Percentiles rank a stretch among this genome's conserved stretches.
phyloP scores from a whole-genome alignment of 2,888 invertebrate genomes.

The Callyntrura guangdongensis region DNA sequence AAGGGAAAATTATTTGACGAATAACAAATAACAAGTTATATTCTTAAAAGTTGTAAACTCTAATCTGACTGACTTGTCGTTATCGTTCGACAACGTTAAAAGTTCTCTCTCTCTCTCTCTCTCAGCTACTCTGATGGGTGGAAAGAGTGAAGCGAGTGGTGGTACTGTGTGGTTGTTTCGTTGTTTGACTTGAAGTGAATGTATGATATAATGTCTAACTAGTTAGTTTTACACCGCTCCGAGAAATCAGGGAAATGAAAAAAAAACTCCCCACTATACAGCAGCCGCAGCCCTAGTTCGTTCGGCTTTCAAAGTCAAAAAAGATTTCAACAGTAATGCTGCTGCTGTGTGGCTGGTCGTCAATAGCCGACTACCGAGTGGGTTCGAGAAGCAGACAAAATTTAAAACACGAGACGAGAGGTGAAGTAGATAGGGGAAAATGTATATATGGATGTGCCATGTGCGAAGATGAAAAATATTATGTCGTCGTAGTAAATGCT shows the following conservation, averaged over 20 bases:
- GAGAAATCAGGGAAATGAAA: conserved; percentile 37
- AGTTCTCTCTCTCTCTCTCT: not conserved
- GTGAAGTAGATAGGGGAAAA: conserved; percentile 22
- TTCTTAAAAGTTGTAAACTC: too few species aligned
- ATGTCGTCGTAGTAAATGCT: not conserved
- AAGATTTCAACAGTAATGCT: not conserved
- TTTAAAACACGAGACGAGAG: conserved; percentile 73
- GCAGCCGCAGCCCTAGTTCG: not conserved
- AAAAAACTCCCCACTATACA: not conserved
- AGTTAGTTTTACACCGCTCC: conserved; percentile 21
- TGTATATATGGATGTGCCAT: not conserved
- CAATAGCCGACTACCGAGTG: conserved; percentile 75
- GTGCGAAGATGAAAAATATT: not conserved
- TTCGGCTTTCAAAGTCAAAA: too few species aligned
- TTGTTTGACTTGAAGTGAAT: not conserved
- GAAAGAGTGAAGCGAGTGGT: conserved; percentile 17
- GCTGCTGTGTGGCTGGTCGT: conserved; percentile 66
- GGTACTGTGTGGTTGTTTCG: not conserved
- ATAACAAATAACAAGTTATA: too few species aligned
- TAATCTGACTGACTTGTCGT: too few species aligned
- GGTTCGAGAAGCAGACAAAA: conserved; percentile 72
- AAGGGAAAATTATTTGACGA: too few species aligned
- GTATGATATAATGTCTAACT: conserved; percentile 19
- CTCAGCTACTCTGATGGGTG: not conserved
- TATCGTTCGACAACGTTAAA: too few species aligned